phyloP scores from a whole-genome alignment of 1,140 invertebrate genomes.

The Brachionus plicatilis region DNA sequence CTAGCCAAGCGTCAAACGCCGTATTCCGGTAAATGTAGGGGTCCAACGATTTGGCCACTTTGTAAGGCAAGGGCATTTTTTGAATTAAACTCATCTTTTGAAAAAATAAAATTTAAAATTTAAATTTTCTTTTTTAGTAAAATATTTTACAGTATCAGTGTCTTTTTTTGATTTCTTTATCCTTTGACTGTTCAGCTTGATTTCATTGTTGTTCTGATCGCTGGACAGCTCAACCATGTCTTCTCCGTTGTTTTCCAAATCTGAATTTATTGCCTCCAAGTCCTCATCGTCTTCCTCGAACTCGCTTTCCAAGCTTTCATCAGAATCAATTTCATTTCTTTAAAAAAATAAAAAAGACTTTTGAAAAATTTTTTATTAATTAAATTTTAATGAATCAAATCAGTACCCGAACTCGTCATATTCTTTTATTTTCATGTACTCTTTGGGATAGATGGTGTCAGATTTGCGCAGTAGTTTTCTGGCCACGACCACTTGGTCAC shows the following conservation, averaged over 20 bases:
- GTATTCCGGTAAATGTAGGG: conserved; percentile 32
- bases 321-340: conserved; percentile 24
- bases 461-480: conserved; percentile 31
- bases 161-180: not conserved
- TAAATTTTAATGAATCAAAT: not conserved
- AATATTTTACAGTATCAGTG: not conserved
- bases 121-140: not conserved
- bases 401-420: not conserved
- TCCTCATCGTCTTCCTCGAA: not conserved
- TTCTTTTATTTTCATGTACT: conserved; percentile 25
- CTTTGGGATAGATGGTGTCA: conserved; percentile 39
- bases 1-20: conserved; percentile 39
- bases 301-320: not conserved
- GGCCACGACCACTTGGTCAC: conserved; percentile 29
- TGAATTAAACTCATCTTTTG: conserved; percentile 1
- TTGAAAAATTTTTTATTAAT: not conserved
- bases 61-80: conserved; percentile 40
- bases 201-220: conserved; percentile 12
- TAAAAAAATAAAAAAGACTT: not conserved
- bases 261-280: not conserved
- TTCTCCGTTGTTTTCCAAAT: not conserved
- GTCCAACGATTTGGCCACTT: conserved; percentile 38
- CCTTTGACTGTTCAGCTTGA: not conserved
- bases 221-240: not conserved
- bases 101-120: too few species aligned